Percentiles rank a stretch among this genome's conserved stretches.
These are phyloP conservation scores for Lamellibrachia satsuma DNA, from an alignment of 2,888 invertebrate genomes.

Conservation along the genomic window DNA sequence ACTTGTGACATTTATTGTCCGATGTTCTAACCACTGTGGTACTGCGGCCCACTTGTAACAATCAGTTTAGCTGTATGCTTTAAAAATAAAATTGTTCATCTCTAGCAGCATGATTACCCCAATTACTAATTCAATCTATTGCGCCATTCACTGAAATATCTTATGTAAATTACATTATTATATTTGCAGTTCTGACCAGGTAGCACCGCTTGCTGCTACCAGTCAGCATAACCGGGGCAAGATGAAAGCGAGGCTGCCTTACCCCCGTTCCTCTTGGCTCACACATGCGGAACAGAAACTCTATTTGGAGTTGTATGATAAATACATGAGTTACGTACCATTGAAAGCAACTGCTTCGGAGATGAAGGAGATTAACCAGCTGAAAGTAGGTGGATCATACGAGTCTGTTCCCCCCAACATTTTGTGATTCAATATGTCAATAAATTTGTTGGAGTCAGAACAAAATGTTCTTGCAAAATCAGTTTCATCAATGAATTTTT, in stretches of 20 bases:
- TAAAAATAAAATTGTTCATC: not conserved
- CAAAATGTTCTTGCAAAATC: not conserved
- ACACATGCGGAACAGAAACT: constrained; percentile 45
- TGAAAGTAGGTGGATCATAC: not conserved
- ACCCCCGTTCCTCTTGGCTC: constrained; percentile 43
- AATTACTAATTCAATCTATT: not conserved
- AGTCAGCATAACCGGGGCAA: not conserved
- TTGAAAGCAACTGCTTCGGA: not conserved
- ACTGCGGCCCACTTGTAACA: not conserved
- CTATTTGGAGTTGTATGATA: constrained; percentile 44
- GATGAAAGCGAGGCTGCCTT: constrained; percentile 30
- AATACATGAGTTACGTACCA: constrained; percentile 12
- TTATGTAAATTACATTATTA: not conserved
- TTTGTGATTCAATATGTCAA: not conserved
- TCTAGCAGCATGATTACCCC: not conserved
- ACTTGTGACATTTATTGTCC: not conserved
- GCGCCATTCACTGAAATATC: not conserved
- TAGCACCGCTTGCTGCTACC: not conserved
- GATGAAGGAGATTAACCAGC: not conserved
- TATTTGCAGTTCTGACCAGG: not conserved
- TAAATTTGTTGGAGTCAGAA: not conserved
- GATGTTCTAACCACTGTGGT: not conserved
- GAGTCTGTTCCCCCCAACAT: not conserved
- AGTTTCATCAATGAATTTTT: not conserved
- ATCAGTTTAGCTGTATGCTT: too few species aligned